Evolutionary conservation across 2,888 invertebrate species (phyloP), one percentile per base, ranked within the genome.

Genomic region (Platynereis dumerilii): DNA sequence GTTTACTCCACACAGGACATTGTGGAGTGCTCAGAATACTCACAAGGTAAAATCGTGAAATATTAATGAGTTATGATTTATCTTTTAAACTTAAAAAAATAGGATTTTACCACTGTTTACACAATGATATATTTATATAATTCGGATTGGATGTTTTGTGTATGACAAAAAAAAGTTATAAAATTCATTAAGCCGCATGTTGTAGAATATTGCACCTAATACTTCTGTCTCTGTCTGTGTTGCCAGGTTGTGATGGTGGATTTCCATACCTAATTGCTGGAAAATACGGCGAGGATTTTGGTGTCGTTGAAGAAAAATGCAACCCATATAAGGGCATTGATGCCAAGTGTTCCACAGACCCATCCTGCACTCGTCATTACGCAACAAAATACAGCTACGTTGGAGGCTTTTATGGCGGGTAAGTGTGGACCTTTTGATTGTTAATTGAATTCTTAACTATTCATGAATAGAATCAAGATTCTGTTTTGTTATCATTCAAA

Each of bases 371-470:
- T 0, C 76, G 86, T 10, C 80, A 80, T 66, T 87, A 85, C 75
- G 79, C 84, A 22, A 83, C 84, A 2, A 72, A 78, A 54, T 87
- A 87, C 74, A 69, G 77, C 60, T 87, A 87, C 74, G 78, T 87
- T 39, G 87, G 87, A 39, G 87, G 87, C 34, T 86, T 78, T 71
- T 86, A 84, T 73, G 86, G 85, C 56, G 85, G 78, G 81, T 83
- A 74, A 76, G 80, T 78, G n/a, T n/a, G n/a, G n/a, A 48, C 48
- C 48, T 48, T 22, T 7, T 34, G n/a, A n/a, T n/a, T n/a, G n/a
- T n/a, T n/a, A n/a, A n/a, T n/a, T n/a, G n/a, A n/a, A n/a, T n/a
- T n/a, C n/a, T n/a, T n/a, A n/a, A n/a, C n/a, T n/a, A n/a, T n/a
- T n/a, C n/a, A n/a, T n/a, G n/a, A n/a, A n/a, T n/a, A n/a, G n/a